These are phyloP conservation scores for Chelon auratus DNA, from an alignment of 2,797 vertebrate genomes.

Conservation along the genomic window DNA sequence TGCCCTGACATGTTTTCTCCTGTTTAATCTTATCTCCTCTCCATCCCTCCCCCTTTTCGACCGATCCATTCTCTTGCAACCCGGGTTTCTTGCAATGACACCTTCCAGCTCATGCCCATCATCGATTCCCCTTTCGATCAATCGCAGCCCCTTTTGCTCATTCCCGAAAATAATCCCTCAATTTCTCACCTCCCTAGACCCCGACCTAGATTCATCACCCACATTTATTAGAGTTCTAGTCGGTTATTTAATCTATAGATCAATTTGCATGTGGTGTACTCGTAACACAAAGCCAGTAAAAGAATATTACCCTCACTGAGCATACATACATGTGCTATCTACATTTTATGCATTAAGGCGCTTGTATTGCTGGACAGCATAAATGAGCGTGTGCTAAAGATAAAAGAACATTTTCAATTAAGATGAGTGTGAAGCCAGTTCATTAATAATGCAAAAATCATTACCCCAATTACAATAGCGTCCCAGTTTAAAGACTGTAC, in stretches of 20 bases:
- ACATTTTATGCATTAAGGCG: conserved; percentile 41
- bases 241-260: background rate
- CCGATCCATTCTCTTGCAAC: background rate
- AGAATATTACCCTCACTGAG: background rate
- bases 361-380: conserved; percentile 44
- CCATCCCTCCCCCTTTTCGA: conserved; percentile 3
- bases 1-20: conserved; percentile 20
- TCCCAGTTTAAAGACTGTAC: conserved; percentile 72
- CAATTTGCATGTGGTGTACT: background rate
- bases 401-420: conserved; percentile 80
- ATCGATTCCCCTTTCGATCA: conserved; percentile 13
- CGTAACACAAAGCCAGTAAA: background rate
- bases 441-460: conserved; percentile 83
- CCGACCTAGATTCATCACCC: background rate
- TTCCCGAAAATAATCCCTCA: conserved; percentile 3
- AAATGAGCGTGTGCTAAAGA: conserved; percentile 70
- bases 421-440: conserved; percentile 69
- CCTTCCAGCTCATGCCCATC: conserved; percentile 13
- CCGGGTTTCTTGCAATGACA: conserved; percentile 34
- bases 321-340: conserved; percentile 4
- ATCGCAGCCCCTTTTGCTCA: conserved; percentile 1
- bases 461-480: conserved; percentile 75
- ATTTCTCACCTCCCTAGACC: conserved; percentile 5
- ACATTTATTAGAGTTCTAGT: background rate
- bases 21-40: conserved; percentile 6